Percentiles rank a stretch among this genome's conserved stretches.
Evolutionary conservation across 2,113 vertebrate genomes (phyloP).

Genomic region (Nothocercus nigrocapillus): DNA sequence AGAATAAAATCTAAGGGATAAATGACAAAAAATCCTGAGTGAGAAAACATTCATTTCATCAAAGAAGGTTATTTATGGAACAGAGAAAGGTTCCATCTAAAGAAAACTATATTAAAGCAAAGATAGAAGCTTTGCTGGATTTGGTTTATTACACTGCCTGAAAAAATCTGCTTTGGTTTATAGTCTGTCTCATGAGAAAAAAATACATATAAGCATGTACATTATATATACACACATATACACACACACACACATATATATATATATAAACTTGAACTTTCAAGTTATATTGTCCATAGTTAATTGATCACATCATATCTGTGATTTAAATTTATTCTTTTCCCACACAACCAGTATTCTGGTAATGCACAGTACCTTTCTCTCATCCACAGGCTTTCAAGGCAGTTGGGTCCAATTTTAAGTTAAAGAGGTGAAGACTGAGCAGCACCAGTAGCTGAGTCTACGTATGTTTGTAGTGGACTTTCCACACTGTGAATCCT

Average conservation of each 20-base stretch:
- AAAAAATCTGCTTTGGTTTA: fast-evolving
- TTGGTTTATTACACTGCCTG: not conserved
- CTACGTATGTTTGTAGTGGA: not conserved
- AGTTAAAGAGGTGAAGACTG: not conserved
- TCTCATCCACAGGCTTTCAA: not conserved
- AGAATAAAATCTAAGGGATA: not conserved
- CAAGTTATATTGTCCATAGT: not conserved
- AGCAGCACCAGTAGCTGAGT: not conserved
- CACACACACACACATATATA: no score
- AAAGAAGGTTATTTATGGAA: not conserved
- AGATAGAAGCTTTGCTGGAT: not conserved
- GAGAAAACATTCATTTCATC: not conserved
- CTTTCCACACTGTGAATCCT: not conserved
- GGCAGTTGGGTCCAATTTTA: not conserved
- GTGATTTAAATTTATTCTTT: not conserved
- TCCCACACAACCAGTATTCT: not conserved
- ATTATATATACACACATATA: no score
- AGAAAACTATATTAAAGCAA: not conserved
- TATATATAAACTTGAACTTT: not conserved
- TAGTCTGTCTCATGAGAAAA: not conserved
- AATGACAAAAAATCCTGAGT: not conserved
- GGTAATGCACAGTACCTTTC: constrained; percentile 2
- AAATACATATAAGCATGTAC: no score
- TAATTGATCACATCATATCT: not conserved
- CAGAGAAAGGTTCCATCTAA: not conserved